Base-by-base conservation (phyloP, 2,113 vertebrate genomes). In the Collichthys lucidus region DNA sequence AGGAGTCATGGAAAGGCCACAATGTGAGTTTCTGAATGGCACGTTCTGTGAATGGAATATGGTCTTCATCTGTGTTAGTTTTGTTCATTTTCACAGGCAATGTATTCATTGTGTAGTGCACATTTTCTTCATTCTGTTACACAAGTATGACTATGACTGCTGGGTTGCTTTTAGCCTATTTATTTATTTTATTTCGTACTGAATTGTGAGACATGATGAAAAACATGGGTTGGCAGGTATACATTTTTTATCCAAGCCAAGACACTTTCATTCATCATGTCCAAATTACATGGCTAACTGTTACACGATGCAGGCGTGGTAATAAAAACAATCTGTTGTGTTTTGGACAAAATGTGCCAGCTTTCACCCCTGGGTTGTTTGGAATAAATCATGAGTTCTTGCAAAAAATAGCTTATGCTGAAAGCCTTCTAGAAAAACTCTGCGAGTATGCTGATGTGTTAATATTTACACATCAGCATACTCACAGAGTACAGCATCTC, bases 261-360 rank as follows among this genome's bases (percentile, higher is more conserved):
- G 9, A 73, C 68, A 11, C 40, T 74, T 74, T 63, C 49, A 79
- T 65, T 82, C 50, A 80, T 63, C 50, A 67, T 74, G 35, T 61
- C 75, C 20, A 60, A 42, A 84, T 86, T 31, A 71, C 31, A 77
- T 66, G 74, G 68, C 59, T 79, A 75, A 79, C 19, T 22, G 52
- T 81, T 71, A 77, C 52, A 72, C 74, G 74, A 76, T 67, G 74
- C 52, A 67, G 73, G 50, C 14, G 10, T 70, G n/a, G 29, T 76
- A 84, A 81, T 66, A 79, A 62, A 83, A 89, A 77, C 84, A 83
- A 82, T 77, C 26, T 77, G 46, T 67, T 71, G 67, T 81, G 49
- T 60, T 80, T 66, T 80, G 73, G 56, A 56, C 42, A 61, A 57
- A 71, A 71, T 62, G 57, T 65, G 29, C 63, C 52, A 56, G 60